These are phyloP conservation scores for Porites lobata DNA, from an alignment of 92 coral and sea anemone genomes.

Conservation along the genomic window DNA sequence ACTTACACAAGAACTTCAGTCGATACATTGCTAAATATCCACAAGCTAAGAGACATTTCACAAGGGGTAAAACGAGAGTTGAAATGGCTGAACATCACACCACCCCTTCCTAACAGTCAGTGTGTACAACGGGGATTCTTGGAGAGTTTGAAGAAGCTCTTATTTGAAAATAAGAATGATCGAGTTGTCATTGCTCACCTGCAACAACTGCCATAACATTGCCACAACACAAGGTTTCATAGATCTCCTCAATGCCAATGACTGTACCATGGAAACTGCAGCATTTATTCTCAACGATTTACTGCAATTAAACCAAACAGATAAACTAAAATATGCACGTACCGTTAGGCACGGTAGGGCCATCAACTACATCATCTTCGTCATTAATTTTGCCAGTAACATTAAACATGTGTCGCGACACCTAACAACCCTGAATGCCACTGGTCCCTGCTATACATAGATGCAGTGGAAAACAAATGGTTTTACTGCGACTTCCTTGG, in stretches of 20 bases:
- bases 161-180: conserved; percentile 24
- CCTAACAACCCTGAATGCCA: conserved; percentile 54
- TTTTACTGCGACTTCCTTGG: conserved; percentile 61
- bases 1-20: conserved; percentile 48
- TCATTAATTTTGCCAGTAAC: conserved; percentile 62
- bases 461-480: conserved; percentile 32
- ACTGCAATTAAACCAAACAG: conserved; percentile 14
- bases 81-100: conserved; percentile 42
- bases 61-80: conserved; percentile 40
- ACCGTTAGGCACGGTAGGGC: conserved; percentile 20
- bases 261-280: conserved; percentile 25
- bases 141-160: conserved; percentile 35
- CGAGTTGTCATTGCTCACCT: conserved; percentile 57
- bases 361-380: conserved; percentile 35
- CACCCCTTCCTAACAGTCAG: conserved; percentile 37
- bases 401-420: conserved; percentile 50
- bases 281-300: conserved; percentile 53
- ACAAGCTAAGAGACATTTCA: conserved; percentile 40
- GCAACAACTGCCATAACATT: conserved; percentile 62
- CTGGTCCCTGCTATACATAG: conserved; percentile 61
- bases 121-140: conserved; percentile 37
- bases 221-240: conserved; percentile 34
- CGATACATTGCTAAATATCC: conserved; percentile 38
- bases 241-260: conserved; percentile 43
- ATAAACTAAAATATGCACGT: conserved; percentile 12